A percentile compares a stretch with the other conserved stretches of the same genome.
These are phyloP conservation scores for Centropus unirufus DNA, from an alignment of 2,113 vertebrate species.

Conservation along the genomic window DNA sequence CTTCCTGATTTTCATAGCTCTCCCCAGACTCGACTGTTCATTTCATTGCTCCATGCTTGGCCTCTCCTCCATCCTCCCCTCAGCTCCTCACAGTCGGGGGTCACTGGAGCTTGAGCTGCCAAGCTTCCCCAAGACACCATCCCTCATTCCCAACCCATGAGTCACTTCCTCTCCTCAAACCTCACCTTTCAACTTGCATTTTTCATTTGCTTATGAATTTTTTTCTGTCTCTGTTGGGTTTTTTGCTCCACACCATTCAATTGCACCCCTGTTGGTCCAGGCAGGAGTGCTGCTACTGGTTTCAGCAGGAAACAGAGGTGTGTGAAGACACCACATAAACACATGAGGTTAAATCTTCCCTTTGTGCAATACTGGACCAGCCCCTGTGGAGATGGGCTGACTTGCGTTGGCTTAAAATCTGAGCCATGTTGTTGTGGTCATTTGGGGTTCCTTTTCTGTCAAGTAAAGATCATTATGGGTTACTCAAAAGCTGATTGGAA, in stretches of 20 bases:
- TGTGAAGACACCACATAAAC: not conserved
- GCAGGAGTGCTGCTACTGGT: not conserved
- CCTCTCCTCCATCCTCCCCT: not conserved
- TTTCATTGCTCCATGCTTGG: slow-evolving; percentile 42
- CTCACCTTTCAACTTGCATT: slow-evolving; percentile 60
- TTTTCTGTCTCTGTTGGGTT: not conserved
- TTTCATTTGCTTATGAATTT: slow-evolving; percentile 41
- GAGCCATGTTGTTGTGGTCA: not conserved
- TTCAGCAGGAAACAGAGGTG: not conserved
- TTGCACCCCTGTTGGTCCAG: not conserved
- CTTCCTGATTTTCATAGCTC: slow-evolving; percentile 52
- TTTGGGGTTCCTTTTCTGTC: not conserved
- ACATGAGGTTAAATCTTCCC: not conserved
- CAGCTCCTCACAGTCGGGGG: not conserved
- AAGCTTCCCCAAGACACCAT: slow-evolving; percentile 1
- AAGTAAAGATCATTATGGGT: not conserved
- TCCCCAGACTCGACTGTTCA: not conserved
- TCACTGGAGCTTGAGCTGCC: slow-evolving; percentile 13
- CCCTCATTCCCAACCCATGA: slow-evolving; percentile 53
- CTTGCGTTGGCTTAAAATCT: not conserved
- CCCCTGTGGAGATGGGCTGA: not conserved
- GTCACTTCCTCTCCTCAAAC: slow-evolving; percentile 52
- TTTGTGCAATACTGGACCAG: not conserved
- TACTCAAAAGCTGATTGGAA: not conserved
- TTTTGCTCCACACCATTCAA: not conserved